phyloP scores from a whole-genome alignment of 2,888 invertebrate genomes.

The Parnassius smintheus region DNA sequence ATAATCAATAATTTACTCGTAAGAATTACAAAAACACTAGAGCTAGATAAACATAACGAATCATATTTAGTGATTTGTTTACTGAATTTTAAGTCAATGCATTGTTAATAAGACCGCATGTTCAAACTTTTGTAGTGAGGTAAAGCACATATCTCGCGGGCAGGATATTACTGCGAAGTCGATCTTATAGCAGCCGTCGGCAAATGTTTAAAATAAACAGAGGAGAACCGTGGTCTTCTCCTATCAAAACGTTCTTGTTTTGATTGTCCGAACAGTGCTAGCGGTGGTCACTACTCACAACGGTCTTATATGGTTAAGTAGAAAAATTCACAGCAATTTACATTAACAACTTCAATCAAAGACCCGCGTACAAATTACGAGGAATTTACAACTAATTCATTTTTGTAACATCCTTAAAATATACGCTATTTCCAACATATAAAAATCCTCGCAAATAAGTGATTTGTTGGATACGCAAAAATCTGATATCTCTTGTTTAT shows the following conservation, averaged over 20 bases:
- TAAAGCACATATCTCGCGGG: conserved; percentile 44
- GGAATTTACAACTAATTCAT: too few relatives aligned
- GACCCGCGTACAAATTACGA: too few relatives aligned
- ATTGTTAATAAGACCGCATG: conserved; percentile 37
- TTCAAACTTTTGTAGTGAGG: conserved; percentile 48
- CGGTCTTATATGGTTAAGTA: too few relatives aligned
- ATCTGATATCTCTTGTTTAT: too few relatives aligned
- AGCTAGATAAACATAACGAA: conserved; percentile 20
- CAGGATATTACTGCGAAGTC: conserved; percentile 41
- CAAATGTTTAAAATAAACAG: conserved; percentile 73
- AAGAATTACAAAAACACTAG: too few relatives aligned
- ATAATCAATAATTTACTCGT: too few relatives aligned
- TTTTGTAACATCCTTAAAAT: too few relatives aligned
- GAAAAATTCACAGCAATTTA: conserved; percentile 1
- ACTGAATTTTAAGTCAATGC: conserved; percentile 40
- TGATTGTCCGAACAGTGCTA: conserved; percentile 54
- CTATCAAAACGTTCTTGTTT: conserved; percentile 77
- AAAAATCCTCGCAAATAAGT: too few relatives aligned
- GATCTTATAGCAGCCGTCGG: conserved; percentile 54
- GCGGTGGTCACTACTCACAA: conserved; percentile 21
- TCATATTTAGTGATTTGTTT: conserved; percentile 37
- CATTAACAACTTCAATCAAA: neutral
- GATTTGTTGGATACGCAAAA: too few relatives aligned
- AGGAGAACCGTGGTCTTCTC: conserved; percentile 47
- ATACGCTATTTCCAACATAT: too few relatives aligned